Conservation (phyloP, 2,888 invertebrate genomes). For the Cheilosia grossa region DNA sequence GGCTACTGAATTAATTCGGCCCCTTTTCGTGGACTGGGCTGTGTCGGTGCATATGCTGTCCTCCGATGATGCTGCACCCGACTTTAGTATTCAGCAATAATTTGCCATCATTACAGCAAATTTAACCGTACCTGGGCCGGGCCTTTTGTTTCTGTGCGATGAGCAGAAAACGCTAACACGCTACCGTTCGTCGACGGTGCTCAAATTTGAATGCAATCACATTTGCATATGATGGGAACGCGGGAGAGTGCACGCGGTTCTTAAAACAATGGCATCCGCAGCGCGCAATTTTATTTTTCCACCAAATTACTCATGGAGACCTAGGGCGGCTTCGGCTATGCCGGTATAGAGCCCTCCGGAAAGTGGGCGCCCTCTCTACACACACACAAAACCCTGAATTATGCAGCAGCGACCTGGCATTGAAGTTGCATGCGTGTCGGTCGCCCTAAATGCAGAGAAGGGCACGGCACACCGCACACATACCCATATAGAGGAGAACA, state of each 20-base stretch:
- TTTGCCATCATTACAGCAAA: slow-evolving; percentile 70
- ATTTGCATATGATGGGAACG: slow-evolving; percentile 71
- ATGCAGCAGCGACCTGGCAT: slow-evolving; percentile 50
- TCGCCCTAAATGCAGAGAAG: background rate
- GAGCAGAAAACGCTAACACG: slow-evolving; percentile 47
- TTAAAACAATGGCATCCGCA: slow-evolving; percentile 74
- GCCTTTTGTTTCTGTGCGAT: slow-evolving; percentile 53
- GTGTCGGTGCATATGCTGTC: background rate
- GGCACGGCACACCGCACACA: background rate
- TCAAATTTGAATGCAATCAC: slow-evolving; percentile 67
- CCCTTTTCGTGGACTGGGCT: background rate
- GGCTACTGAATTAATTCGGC: slow-evolving; percentile 49
- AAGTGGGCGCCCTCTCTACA: slow-evolving; percentile 14
- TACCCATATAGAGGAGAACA: slow-evolving; percentile 27
- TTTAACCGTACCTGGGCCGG: slow-evolving; percentile 31
- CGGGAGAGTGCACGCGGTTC: slow-evolving; percentile 58
- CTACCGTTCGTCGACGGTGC: slow-evolving; percentile 5
- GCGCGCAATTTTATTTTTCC: slow-evolving; percentile 73
- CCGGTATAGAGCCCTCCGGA: background rate
- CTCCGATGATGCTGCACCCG: slow-evolving; percentile 9
- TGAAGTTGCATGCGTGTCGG: slow-evolving; percentile 30
- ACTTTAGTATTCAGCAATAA: slow-evolving; percentile 68
- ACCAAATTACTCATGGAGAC: slow-evolving; percentile 73
- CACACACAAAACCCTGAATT: slow-evolving; percentile 57
- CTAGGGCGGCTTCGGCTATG: slow-evolving; percentile 2